Conservation (phyloP, 2,113 vertebrate species). For the Oncorhynchus mykiss region DNA sequence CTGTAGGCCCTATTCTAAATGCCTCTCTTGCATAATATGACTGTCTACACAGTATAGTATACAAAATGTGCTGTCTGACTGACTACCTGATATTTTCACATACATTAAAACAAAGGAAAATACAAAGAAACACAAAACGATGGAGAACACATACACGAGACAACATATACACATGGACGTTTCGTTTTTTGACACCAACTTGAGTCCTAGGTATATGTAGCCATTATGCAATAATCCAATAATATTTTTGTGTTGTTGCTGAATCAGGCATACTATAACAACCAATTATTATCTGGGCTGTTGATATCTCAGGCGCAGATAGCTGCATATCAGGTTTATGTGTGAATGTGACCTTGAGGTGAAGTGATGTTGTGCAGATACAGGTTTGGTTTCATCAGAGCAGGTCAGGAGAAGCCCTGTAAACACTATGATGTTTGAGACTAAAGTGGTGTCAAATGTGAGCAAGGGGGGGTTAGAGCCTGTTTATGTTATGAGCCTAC, state of each 20-base stretch:
- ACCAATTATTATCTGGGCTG: neutral
- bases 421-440: neutral
- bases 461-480: neutral
- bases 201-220: neutral
- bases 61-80: neutral
- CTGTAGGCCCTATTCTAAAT: neutral
- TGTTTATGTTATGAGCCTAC: neutral
- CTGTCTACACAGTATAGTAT: neutral
- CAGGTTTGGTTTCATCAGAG: neutral
- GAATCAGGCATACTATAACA: slow-evolving; percentile 19
- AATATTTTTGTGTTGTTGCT: slow-evolving; percentile 14
- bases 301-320: slow-evolving; percentile 25
- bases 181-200: slow-evolving; percentile 22
- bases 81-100: neutral
- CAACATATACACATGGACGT: slow-evolving; percentile 36
- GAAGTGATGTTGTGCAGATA: slow-evolving; percentile 28
- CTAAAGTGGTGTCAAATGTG: neutral
- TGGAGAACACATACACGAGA: slow-evolving; percentile 50
- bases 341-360: slow-evolving; percentile 27
- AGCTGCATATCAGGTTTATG: slow-evolving; percentile 30
- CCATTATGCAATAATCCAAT: neutral
- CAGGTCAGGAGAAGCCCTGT: neutral
- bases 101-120: neutral
- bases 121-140: slow-evolving; percentile 41
- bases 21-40: neutral